Evolutionary conservation across 2,113 vertebrate genomes (phyloP).

Genomic region (Theristicus caerulescens): DNA sequence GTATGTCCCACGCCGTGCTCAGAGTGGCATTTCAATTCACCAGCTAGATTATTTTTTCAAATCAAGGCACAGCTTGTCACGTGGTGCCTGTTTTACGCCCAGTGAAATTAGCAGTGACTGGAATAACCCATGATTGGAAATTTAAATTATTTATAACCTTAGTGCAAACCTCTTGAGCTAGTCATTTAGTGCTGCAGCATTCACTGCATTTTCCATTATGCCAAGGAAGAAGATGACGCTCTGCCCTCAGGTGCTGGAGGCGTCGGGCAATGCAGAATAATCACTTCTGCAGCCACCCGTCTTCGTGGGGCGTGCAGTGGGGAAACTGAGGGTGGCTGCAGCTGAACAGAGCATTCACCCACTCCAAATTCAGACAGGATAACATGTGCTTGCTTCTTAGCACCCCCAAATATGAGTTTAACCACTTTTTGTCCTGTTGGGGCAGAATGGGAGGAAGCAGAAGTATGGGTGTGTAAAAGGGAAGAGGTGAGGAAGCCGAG

Average conservation of each 20-base stretch:
- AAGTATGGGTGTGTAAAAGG: neutral
- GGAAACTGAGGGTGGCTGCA: neutral
- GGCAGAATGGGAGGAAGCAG: neutral
- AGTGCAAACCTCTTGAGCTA: neutral
- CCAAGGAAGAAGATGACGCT: fast-evolving
- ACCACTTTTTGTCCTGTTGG: neutral
- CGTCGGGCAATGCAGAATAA: fast-evolving
- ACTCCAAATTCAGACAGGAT: fast-evolving
- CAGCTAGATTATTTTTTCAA: neutral
- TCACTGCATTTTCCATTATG: fast-evolving
- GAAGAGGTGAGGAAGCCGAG: neutral
- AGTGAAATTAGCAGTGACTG: neutral
- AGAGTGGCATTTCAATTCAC: neutral
- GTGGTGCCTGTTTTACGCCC: neutral
- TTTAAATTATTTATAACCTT: neutral
- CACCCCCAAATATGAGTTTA: fast-evolving
- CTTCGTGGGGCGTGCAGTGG: fast-evolving
- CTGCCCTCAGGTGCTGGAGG: neutral
- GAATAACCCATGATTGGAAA: neutral
- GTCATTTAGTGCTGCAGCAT: fast-evolving
- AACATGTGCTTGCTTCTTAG: neutral
- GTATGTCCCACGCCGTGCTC: fast-evolving
- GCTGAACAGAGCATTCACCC: neutral
- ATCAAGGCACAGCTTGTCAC: neutral
- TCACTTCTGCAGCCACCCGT: neutral